A percentile compares a stretch with the other conserved stretches of the same genome.
These are phyloP conservation scores for Steatornis caripensis DNA, from an alignment of 2,113 vertebrate species.

Conservation along the genomic window DNA sequence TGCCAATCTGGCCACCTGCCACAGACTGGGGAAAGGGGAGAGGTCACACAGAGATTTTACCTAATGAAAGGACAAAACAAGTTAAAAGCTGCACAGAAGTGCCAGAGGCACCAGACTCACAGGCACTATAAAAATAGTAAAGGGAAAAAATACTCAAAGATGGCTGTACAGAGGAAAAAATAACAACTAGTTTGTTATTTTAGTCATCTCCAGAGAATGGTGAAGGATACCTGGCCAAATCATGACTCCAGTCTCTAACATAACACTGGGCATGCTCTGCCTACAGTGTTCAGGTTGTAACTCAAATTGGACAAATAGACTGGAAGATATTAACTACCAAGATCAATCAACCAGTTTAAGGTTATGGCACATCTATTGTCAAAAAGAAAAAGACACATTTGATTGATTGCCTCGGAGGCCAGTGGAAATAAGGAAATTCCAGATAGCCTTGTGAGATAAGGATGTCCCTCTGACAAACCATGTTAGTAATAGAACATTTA, in stretches of 20 bases:
- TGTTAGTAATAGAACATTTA: not conserved
- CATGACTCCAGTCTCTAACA: not conserved
- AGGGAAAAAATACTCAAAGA: not conserved
- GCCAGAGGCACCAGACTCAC: not conserved
- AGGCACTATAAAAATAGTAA: not conserved
- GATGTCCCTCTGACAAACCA: not conserved
- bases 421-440: not conserved
- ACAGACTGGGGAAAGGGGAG: not conserved
- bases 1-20: not conserved
- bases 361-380: not conserved
- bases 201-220: not conserved
- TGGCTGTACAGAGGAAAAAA: not conserved
- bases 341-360: not conserved
- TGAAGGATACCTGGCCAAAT: not conserved
- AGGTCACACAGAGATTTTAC: not conserved
- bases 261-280: not conserved
- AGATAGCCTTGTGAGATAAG: not conserved
- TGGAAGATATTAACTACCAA: not conserved
- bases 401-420: not conserved
- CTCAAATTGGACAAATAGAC: not conserved
- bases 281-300: not conserved
- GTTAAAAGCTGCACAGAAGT: not conserved
- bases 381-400: not conserved
- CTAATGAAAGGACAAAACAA: not conserved
- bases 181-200: not conserved